These are phyloP conservation scores for Mugil cephalus DNA, from an alignment of 2,113 vertebrate genomes.

Conservation along the genomic window DNA sequence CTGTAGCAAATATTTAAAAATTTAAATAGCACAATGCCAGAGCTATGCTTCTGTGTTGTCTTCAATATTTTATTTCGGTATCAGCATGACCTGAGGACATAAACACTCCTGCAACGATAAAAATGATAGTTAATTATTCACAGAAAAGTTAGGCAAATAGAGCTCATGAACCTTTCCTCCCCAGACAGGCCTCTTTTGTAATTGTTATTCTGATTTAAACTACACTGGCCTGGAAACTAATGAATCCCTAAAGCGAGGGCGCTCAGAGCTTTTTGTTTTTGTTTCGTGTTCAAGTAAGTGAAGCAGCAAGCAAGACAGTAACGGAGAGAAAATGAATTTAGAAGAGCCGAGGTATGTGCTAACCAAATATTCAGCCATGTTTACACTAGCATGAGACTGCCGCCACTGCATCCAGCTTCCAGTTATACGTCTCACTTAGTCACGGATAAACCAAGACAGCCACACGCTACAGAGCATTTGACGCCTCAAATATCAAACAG, in stretches of 20 bases:
- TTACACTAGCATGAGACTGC: conserved; percentile 37
- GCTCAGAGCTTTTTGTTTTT: background rate
- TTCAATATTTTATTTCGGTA: background rate
- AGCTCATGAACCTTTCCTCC: background rate
- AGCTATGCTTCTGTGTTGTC: no score
- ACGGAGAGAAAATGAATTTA: conserved; percentile 23
- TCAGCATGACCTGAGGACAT: background rate
- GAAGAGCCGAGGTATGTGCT: conserved; percentile 26
- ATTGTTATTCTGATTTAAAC: conserved; percentile 10
- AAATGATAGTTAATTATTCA: background rate
- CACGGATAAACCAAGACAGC: background rate
- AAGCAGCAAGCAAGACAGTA: background rate
- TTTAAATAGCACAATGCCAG: background rate
- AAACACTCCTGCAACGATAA: background rate
- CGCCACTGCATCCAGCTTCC: conserved; percentile 9
- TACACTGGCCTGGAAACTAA: conserved; percentile 11
- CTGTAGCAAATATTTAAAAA: background rate
- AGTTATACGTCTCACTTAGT: conserved; percentile 13
- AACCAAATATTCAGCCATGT: conserved; percentile 30
- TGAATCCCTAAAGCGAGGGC: background rate
- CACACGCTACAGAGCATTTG: conserved; percentile 18
- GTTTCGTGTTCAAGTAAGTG: conserved; percentile 5
- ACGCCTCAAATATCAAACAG: conserved; percentile 9
- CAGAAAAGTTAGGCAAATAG: background rate
- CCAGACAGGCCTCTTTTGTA: background rate